Base-by-base conservation (phyloP, 2,113 vertebrate genomes). In the Pachyramphus minor region DNA sequence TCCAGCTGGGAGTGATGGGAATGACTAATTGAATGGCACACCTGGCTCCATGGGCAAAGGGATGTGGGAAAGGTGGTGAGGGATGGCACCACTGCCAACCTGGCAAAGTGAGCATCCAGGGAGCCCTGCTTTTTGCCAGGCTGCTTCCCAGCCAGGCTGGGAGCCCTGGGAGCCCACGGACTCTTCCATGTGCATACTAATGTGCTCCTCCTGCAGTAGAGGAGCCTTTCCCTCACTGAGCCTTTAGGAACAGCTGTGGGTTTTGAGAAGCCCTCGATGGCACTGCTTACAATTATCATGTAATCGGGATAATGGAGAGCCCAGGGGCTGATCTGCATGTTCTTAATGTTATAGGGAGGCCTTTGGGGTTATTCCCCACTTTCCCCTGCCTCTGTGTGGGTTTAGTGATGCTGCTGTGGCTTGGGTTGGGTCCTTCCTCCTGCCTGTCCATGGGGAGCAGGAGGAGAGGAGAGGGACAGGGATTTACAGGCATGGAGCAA, bases 231-330 rank as follows among this genome's bases (percentile, higher is more conserved):
- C 90, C 75, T 95, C 94, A 62, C 94, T 83, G 92, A 95, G 95
- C 92, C 88, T 97, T 90, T 85, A 94, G 96, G 96, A 97, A 45
- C 90, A 98, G 94, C 76, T 23, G 6, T 63, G 78, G 91, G 42
- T 84, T 97, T 96, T 92, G 97, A 97, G 96, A 96, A 97, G 68
- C 69, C 81, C 94, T 96, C 52, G 89, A 94, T 97, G 97, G 94
- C 90, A 25, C 86, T 76, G 93, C 91, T 93, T 91, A 77, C 96
- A 97, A 98, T 98, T 96, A 96, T 90, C 93, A 96, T 95, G 97
- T 97, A 97, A 98, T 97, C 39, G 94, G 96, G 64, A 95, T 97
- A 96, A 98, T 95, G 90, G 96, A 97, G 97, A 97, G 92, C 91
- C 93, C 71, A 59, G 97, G 94, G 95, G 69, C 66, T 82, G 49